A percentile compares a stretch with the other conserved stretches of the same genome.
Evolutionary conservation across 2,797 vertebrate species (phyloP).

Genomic region (Tolypeutes matacus): DNA sequence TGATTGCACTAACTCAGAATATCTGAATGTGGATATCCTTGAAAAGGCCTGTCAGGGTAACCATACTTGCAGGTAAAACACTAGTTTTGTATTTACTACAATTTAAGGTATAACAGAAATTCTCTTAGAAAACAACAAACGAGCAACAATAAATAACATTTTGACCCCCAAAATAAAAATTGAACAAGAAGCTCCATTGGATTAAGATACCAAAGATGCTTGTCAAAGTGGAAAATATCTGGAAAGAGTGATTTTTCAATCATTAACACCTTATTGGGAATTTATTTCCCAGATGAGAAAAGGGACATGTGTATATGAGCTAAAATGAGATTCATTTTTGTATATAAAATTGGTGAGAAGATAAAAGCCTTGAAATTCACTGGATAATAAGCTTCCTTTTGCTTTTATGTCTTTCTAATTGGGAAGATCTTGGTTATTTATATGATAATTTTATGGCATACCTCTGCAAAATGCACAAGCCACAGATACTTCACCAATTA

Average conservation of each 20-base stretch:
- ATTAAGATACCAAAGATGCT: not conserved
- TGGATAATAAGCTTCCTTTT: not conserved
- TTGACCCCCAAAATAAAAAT: not conserved
- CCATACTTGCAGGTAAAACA: not conserved
- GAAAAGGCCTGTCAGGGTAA: not conserved
- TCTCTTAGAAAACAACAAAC: not conserved
- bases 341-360: not conserved
- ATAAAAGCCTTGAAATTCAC: not conserved
- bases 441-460: not conserved
- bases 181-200: not conserved
- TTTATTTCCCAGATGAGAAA: slow-evolving; percentile 4
- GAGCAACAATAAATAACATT: not conserved
- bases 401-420: not conserved
- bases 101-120: not conserved
- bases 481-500: not conserved
- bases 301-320: not conserved
- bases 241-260: not conserved
- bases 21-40: not conserved
- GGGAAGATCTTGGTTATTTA: slow-evolving; percentile 28
- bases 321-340: slow-evolving; percentile 10
- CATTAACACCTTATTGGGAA: not conserved
- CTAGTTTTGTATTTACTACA: not conserved
- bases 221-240: slow-evolving; percentile 2
- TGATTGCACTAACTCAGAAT: not conserved
- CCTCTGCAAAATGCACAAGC: not conserved